These are phyloP conservation scores for Propsilocerus akamusi DNA, from an alignment of 1,140 invertebrate species.

Conservation along the genomic window DNA sequence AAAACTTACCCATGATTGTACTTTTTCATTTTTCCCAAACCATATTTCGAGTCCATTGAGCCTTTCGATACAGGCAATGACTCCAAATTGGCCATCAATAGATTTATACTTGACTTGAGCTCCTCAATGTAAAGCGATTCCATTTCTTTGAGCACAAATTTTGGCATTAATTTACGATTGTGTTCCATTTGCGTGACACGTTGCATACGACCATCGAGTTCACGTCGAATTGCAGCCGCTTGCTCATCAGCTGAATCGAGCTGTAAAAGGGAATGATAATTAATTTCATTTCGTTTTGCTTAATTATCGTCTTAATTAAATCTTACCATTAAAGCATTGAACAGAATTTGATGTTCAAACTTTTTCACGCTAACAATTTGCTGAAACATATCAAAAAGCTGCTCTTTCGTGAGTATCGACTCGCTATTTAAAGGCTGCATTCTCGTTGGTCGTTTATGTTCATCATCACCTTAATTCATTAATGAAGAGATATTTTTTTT, in stretches of 20 bases:
- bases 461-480: constrained; percentile 53
- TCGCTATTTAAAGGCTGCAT: constrained; percentile 82
- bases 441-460: constrained; percentile 64
- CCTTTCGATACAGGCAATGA: constrained; percentile 95
- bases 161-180: constrained; percentile 95
- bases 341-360: constrained; percentile 98
- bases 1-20: constrained; percentile 87
- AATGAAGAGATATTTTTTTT: neutral
- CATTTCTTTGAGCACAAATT: constrained; percentile 99
- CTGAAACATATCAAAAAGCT: constrained; percentile 99
- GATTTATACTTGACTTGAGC: constrained; percentile 90
- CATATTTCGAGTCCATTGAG: constrained; percentile 93
- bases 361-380: constrained; percentile 97
- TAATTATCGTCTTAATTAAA: neutral
- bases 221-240: constrained; percentile 94
- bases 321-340: constrained; percentile 89
- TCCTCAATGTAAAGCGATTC: constrained; percentile 98
- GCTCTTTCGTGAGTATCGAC: constrained; percentile 85
- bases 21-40: constrained; percentile 80
- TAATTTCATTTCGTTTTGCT: constrained; percentile 1
- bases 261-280: constrained; percentile 29
- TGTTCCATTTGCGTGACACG: constrained; percentile 95
- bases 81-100: constrained; percentile 97
- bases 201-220: constrained; percentile 93
- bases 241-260: constrained; percentile 98